Conservation (phyloP, 2,888 invertebrate genomes). For the Metopia argyrocephala region DNA sequence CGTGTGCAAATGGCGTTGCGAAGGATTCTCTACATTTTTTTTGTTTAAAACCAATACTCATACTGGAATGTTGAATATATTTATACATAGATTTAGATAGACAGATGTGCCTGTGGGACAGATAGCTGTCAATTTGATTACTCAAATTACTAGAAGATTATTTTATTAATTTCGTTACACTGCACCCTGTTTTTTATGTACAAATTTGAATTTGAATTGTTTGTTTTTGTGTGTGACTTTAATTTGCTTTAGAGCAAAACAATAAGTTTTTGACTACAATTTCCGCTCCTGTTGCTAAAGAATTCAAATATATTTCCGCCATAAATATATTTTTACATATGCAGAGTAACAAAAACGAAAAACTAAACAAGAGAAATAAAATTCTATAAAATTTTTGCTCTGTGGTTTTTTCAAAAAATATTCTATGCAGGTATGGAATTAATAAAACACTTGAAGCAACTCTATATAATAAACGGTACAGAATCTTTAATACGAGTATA, state of each 20-base stretch:
- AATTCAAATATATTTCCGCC: conserved; percentile 60
- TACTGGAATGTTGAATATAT: no score
- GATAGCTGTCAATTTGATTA: no score
- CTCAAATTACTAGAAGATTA: no score
- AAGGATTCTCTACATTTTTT: no score
- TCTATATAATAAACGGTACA: no score
- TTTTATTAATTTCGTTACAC: background rate
- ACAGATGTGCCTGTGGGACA: no score
- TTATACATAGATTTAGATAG: no score
- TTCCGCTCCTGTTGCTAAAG: conserved; percentile 57
- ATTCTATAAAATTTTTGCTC: conserved; percentile 25
- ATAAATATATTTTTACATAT: conserved; percentile 46
- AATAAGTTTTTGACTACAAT: conserved; percentile 61
- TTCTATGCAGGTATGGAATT: conserved; percentile 2
- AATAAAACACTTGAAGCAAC: background rate
- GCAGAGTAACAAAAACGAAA: conserved; percentile 18
- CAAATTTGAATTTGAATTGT: background rate
- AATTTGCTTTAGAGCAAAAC: conserved; percentile 42
- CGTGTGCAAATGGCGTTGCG: no score
- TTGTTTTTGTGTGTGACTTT: conserved; percentile 9
- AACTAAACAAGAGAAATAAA: no score
- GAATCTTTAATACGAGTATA: no score
- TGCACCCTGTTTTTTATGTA: background rate
- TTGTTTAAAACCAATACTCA: no score
- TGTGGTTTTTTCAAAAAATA: background rate